Evolutionary conservation across 2,888 invertebrate species (phyloP), one percentile per base, ranked within the genome.

Genomic region (Caenorhabditis virilis): DNA sequence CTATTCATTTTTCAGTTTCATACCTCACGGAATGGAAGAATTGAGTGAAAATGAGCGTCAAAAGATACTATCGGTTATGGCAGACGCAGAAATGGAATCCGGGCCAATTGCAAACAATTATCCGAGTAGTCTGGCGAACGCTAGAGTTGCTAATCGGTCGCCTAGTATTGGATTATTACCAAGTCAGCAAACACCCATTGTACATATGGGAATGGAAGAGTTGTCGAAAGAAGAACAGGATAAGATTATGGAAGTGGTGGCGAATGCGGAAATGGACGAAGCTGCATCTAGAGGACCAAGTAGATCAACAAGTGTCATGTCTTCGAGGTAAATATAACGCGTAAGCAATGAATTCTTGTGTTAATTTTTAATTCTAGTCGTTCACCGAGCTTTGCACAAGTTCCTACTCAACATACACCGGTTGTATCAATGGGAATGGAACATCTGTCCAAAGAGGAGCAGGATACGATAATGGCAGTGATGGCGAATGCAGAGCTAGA

Each of bases 161-260:
- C n/a, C n/a, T n/a, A n/a, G n/a, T n/a, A n/a, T n/a, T n/a, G n/a
- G n/a, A n/a, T n/a, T n/a, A n/a, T n/a, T n/a, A n/a, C 1, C 20
- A 15, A 39, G 22, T 16, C 47, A 30, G 33, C 47, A 18, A 25
- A 35, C 27, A 20, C 9, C 35, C 18, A 6, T n/a, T 4, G 25
- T 26, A 16, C 42, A 22, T 6, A 25, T 69, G 2, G 82, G 77
- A 9, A 46, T 82, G 36, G 80, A 80, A 56, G 73, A 52, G 78
- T 83, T 89, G 71, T 87, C 87, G 54, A 87, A 87, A 49, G 88
- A 88, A 71, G 89, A 89, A 78, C 83, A 87, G 48, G 85, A 87
- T 56, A 86, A 88, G 82, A 89, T 89, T 50, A 86, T 87, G 71
- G 86, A 86, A 64, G 88, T 89, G n/a, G 88, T 89, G 86, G 87